These are phyloP conservation scores for Drosophila hydei DNA, from an alignment of 1,140 invertebrate genomes.

Conservation along the genomic window DNA sequence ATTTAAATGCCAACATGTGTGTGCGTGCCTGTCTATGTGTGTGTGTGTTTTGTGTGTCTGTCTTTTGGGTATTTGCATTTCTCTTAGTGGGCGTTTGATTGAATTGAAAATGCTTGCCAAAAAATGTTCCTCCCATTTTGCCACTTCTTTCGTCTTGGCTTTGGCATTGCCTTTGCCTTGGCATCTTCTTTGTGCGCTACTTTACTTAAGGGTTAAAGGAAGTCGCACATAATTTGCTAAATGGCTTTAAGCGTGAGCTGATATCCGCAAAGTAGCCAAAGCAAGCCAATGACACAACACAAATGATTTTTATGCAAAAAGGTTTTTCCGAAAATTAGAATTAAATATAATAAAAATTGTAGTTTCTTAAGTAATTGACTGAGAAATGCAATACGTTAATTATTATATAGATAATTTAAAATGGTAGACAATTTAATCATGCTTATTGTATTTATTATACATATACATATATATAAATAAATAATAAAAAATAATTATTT, in stretches of 20 bases:
- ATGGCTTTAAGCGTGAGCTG: constrained; percentile 64
- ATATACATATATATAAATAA: too few species aligned
- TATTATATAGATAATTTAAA: too few species aligned
- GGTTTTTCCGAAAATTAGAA: constrained; percentile 24
- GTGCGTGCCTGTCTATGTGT: constrained; percentile 8
- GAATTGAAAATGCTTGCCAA: constrained; percentile 78
- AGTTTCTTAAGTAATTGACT: constrained; percentile 30
- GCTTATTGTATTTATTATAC: too few species aligned
- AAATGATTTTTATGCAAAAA: constrained; percentile 17
- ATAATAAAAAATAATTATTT: too few species aligned
- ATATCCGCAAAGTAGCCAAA: constrained; percentile 17
- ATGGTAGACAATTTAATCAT: too few species aligned
- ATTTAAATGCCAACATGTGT: constrained; percentile 73
- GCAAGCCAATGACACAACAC: constrained; percentile 35
- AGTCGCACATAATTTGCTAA: constrained; percentile 75
- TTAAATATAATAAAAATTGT: constrained; percentile 1
- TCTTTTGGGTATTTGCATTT: constrained; percentile 50
- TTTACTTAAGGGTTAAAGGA: constrained; percentile 62
- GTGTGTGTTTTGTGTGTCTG: constrained; percentile 22
- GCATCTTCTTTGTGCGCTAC: constrained; percentile 25
- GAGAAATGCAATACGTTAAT: neutral
- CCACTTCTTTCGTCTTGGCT: constrained; percentile 13
- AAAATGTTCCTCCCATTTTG: constrained; percentile 54
- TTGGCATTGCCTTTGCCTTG: constrained; percentile 8
- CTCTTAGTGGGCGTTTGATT: constrained; percentile 71